Percentiles rank a stretch among this genome's conserved stretches.
Evolutionary conservation across 1,140 invertebrate species (phyloP).

Genomic region (Phthorimaea operculella): DNA sequence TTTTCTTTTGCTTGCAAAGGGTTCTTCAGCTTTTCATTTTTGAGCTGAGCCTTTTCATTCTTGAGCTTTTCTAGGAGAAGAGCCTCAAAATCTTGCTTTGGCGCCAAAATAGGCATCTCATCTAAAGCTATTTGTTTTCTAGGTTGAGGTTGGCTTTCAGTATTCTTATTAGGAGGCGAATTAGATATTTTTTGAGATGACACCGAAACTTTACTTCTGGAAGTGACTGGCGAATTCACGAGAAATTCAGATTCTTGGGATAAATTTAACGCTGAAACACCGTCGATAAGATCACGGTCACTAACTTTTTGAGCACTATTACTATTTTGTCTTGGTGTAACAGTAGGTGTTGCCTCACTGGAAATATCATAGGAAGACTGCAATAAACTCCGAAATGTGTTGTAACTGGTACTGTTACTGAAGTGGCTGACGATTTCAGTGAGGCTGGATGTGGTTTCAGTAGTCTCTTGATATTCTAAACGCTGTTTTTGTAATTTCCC

Average conservation of each 20-base stretch:
- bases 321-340: conserved; percentile 13
- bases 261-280: conserved; percentile 48
- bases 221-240: conserved; percentile 34
- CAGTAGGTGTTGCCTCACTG: conserved; percentile 20
- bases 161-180: conserved; percentile 2
- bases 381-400: conserved; percentile 52
- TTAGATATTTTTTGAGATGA: conserved; percentile 8
- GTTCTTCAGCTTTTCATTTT: conserved; percentile 18
- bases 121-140: conserved; percentile 52
- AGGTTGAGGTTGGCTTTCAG: conserved; percentile 5
- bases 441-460: conserved; percentile 40
- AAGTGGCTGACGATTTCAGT: conserved; percentile 61
- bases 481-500: conserved; percentile 54
- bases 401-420: conserved; percentile 54
- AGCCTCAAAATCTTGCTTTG: conserved; percentile 54
- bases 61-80: conserved; percentile 47
- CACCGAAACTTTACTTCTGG: conserved; percentile 22
- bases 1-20: conserved; percentile 12
- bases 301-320: conserved; percentile 24
- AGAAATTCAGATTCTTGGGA: conserved; percentile 54
- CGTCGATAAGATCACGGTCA: conserved; percentile 45
- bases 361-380: conserved; percentile 31
- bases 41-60: conserved; percentile 27
- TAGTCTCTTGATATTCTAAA: conserved; percentile 39
- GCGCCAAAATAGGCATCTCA: conserved; percentile 57